phyloP scores from a whole-genome alignment of 2,113 vertebrate species.

The Penelope pileata region DNA sequence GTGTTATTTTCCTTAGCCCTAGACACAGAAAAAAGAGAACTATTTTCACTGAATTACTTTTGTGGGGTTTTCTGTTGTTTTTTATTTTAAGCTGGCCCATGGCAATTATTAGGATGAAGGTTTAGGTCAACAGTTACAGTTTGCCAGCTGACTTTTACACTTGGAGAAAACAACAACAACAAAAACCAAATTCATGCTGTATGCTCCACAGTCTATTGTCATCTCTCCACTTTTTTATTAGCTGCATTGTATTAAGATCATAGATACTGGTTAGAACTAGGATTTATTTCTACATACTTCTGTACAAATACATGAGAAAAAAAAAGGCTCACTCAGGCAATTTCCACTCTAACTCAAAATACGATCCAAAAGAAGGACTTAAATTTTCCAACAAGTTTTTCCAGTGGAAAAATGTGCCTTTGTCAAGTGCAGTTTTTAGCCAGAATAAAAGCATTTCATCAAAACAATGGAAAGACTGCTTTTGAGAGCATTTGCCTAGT shows the following conservation, averaged over 20 bases:
- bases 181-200: neutral
- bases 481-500: neutral
- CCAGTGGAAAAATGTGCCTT: slow-evolving; percentile 7
- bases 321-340: neutral
- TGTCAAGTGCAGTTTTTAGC: neutral
- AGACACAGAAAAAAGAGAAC: neutral
- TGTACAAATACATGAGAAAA: neutral
- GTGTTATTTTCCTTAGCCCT: neutral
- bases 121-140: neutral
- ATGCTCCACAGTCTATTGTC: neutral
- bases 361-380: neutral
- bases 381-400: slow-evolving; percentile 15
- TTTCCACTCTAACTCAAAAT: neutral
- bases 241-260: neutral
- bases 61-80: neutral
- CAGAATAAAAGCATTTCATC: neutral
- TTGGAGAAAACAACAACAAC: neutral
- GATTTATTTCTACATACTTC: neutral
- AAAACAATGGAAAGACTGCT: neutral
- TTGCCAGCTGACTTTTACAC: neutral
- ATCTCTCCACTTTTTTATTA: neutral
- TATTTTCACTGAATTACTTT: neutral
- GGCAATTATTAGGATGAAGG: neutral
- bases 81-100: neutral
- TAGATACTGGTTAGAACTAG: neutral